Evolutionary conservation across 2,797 vertebrate genomes (phyloP), one percentile per base, ranked within the genome.

Genomic region (Aldrovandia affinis): DNA sequence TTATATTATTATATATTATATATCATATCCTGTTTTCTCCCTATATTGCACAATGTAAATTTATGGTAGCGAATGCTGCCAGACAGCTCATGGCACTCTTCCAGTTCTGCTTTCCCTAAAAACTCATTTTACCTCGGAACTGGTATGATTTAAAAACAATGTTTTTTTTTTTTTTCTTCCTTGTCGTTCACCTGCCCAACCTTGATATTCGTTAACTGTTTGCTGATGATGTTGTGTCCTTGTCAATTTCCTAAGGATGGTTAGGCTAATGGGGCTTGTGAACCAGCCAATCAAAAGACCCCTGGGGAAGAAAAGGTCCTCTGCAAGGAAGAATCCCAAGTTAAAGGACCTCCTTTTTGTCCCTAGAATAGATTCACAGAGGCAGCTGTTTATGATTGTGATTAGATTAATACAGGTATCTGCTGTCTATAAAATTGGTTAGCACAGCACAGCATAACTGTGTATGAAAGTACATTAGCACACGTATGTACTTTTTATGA

Each of bases 241-340:
- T 90, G 82, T 39, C 78, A 81, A 81, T 88, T n/a, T n/a, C n/a
- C n/a, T 70, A 90, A 96, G 98, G 95, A 96, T 98, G 92, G 94
- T 92, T 87, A 97, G 97, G 90, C 92, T 99, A 92, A 98, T 98
- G 97, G 97, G 97, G 88, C 93, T 99, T 90, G 96, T 97, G 92
- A 97, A 96, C 78, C 94, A 96, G 93, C 96, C 98, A 78, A 97
- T 97, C 92, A 99, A 98, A 94, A 96, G 97, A 93, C 96, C 95
- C 81, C 93, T 95, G 91, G 94, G 94, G 90, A 90, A 93, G 77
- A 99, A 97, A 92, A 95, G 89, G 0, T 91, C 93, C 83, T 95
- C 94, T 82, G 94, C 96, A 84, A 97, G 97, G 89, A 99, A 99
- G 95, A 98, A 95, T 85, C 96, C 93, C 87, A 97, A 95, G 92